A percentile compares a stretch with the other conserved stretches of the same genome.
phyloP scores from a whole-genome alignment of 2,113 vertebrate genomes.

The Equus przewalskii region DNA sequence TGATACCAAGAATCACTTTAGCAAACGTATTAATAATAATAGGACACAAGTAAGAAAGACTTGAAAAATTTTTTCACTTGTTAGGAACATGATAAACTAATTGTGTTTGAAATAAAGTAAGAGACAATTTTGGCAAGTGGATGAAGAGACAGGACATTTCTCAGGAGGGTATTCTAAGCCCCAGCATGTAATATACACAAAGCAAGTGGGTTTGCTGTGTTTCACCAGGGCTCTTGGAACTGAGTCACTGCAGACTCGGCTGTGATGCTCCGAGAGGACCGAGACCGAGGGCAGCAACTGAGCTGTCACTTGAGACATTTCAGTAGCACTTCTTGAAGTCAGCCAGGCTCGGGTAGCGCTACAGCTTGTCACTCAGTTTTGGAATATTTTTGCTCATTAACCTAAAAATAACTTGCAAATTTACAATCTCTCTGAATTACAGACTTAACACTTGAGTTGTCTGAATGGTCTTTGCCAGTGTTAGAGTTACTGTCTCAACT shows the following conservation, averaged over 20 bases:
- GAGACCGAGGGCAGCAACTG: neutral
- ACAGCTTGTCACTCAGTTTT: neutral
- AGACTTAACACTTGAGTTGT: neutral
- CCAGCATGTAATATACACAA: too few species aligned
- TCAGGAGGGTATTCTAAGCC: neutral
- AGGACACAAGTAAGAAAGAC: neutral
- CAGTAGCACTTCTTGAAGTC: neutral
- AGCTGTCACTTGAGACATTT: too few species aligned
- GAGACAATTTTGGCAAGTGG: neutral
- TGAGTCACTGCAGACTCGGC: neutral
- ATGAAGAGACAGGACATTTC: neutral
- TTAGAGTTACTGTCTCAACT: neutral
- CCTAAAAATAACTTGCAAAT: neutral
- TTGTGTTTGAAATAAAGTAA: neutral
- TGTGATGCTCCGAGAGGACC: neutral
- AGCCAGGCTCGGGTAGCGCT: neutral
- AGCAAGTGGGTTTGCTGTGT: neutral
- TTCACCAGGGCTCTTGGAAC: neutral
- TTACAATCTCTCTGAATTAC: neutral
- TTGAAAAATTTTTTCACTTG: neutral
- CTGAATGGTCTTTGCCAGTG: neutral
- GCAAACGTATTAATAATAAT: neutral
- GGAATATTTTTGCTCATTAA: neutral
- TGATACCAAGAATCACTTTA: neutral
- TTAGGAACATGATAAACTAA: conserved; percentile 5